Evolutionary conservation across 2,797 vertebrate species (phyloP).

Genomic region (Typhlichthys eigenmanni): DNA sequence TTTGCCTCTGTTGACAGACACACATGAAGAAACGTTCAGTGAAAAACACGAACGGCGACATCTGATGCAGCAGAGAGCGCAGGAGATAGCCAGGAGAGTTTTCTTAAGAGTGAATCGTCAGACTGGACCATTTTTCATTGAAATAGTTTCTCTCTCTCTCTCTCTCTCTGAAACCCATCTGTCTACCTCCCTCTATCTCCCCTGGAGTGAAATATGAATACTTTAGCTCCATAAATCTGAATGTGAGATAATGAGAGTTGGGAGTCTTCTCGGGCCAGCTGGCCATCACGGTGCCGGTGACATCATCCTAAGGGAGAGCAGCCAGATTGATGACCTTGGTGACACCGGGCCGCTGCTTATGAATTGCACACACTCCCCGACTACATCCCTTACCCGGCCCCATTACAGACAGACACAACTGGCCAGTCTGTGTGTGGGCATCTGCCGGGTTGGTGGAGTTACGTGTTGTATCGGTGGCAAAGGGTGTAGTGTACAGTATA

Average conservation of each 20-base stretch:
- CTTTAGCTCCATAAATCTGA: constrained; percentile 61
- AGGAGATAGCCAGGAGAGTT: constrained; percentile 57
- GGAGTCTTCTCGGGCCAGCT: constrained; percentile 49
- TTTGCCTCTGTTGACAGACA: constrained; percentile 11
- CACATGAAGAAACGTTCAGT: constrained; percentile 18
- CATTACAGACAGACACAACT: constrained; percentile 3
- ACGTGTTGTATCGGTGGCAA: too few species aligned
- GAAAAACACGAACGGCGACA: constrained; percentile 26
- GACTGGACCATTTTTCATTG: constrained; percentile 49
- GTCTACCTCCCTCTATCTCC: constrained; percentile 32
- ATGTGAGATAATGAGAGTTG: constrained; percentile 65
- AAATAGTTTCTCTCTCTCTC: constrained; percentile 31
- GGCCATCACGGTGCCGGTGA: constrained; percentile 60
- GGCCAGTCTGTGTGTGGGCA: neutral
- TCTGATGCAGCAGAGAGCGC: constrained; percentile 41
- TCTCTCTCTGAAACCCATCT: constrained; percentile 16
- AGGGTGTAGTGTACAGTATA: too few species aligned
- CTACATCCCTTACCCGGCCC: too few species aligned
- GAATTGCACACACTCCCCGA: constrained; percentile 11
- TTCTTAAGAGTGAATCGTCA: constrained; percentile 58
- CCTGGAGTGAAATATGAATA: constrained; percentile 61
- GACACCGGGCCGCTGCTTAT: constrained; percentile 38
- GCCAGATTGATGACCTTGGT: constrained; percentile 58
- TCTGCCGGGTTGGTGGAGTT: too few species aligned
- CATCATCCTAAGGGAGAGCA: constrained; percentile 63